Evolutionary conservation across 2,113 vertebrate genomes (phyloP).

Genomic region (Hystrix brachyura): DNA sequence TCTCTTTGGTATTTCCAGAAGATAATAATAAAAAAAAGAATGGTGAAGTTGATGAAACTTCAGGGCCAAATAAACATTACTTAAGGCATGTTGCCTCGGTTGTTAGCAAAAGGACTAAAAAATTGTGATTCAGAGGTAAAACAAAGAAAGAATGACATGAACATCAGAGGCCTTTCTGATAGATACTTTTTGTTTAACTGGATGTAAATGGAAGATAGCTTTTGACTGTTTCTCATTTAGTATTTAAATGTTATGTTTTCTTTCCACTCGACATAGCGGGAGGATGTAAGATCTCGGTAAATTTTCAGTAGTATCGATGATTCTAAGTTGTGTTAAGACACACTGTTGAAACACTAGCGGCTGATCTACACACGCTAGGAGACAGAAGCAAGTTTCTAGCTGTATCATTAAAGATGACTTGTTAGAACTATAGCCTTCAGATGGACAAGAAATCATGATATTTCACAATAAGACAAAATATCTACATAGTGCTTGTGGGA

Average conservation of each 20-base stretch:
- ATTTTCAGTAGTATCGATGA: not conserved
- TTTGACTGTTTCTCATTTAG: not conserved
- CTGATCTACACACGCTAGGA: not conserved
- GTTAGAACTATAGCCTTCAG: not conserved
- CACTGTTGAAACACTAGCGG: not conserved
- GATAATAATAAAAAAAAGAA: not conserved
- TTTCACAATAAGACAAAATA: not conserved
- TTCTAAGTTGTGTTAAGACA: not conserved
- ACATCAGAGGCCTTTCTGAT: not conserved
- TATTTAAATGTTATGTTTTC: not conserved
- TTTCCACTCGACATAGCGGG: not conserved
- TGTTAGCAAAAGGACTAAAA: not conserved
- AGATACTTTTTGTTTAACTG: not conserved
- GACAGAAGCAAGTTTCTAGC: not conserved
- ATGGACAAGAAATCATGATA: rapidly evolving
- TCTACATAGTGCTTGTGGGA: not conserved
- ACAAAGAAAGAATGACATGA: not conserved
- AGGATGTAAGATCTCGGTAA: not conserved
- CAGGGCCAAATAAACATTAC: not conserved
- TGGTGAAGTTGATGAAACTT: not conserved
- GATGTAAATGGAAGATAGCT: not conserved
- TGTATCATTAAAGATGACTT: not conserved
- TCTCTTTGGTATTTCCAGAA: not conserved
- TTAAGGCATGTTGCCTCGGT: not conserved
- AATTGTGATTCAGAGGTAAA: not conserved